phyloP scores from a whole-genome alignment of 92 coral and sea anemone species.

The Umimayanthus chanpuru region DNA sequence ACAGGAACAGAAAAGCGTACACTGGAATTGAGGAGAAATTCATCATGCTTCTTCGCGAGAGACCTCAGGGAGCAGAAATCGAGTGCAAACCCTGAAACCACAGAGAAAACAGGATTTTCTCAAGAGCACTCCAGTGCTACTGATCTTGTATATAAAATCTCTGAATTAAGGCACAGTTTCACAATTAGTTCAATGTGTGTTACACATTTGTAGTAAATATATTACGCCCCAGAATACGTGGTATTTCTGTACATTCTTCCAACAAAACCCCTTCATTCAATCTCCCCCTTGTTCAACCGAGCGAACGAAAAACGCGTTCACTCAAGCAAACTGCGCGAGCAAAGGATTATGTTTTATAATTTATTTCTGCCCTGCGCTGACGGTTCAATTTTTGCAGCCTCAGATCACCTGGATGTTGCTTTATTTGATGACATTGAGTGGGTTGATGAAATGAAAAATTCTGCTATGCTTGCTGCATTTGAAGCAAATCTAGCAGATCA shows the following conservation, averaged over 20 bases:
- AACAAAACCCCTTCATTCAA: background rate
- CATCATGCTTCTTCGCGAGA: background rate
- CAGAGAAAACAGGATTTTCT: background rate
- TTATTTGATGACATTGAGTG: constrained; percentile 13
- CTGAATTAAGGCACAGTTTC: background rate
- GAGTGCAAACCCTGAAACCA: background rate
- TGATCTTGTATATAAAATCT: background rate
- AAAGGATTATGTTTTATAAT: too few species aligned
- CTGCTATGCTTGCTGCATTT: constrained; percentile 50
- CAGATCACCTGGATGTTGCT: background rate
- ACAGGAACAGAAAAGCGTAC: background rate
- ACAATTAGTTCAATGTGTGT: constrained; percentile 2
- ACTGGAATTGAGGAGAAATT: constrained; percentile 1
- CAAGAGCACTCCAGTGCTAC: background rate
- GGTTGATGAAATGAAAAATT: constrained; percentile 18
- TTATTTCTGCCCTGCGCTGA: too few species aligned
- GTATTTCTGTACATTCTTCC: background rate
- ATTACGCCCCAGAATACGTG: background rate
- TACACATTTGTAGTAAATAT: background rate
- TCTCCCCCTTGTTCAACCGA: background rate
- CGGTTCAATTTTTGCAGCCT: too few species aligned
- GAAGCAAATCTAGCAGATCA: constrained; percentile 43
- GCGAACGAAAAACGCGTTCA: background rate
- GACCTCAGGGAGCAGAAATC: background rate
- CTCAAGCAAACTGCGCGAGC: background rate